These are phyloP conservation scores for Dissostichus mawsoni DNA, from an alignment of 2,113 vertebrate genomes.

Conservation along the genomic window DNA sequence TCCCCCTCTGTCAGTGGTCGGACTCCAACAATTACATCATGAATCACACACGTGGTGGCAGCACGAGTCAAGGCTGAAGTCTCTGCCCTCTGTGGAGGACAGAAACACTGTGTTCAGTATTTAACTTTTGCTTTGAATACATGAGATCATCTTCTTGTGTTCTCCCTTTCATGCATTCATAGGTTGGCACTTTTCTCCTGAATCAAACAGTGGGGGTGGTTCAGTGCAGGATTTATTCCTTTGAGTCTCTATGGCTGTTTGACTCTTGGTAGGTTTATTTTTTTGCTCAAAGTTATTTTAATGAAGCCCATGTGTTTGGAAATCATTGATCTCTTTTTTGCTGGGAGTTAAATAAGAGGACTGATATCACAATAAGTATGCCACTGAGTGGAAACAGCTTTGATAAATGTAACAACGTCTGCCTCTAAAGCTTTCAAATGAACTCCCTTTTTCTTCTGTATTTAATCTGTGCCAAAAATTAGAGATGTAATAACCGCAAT, in stretches of 20 bases:
- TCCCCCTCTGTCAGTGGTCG: slow-evolving; percentile 20
- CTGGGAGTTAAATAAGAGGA: too few relatives aligned
- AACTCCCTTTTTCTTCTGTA: background rate
- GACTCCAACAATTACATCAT: slow-evolving; percentile 50
- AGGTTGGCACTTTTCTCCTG: background rate
- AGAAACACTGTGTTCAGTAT: background rate
- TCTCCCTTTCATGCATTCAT: background rate
- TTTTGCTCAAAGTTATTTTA: background rate
- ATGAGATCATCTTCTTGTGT: background rate
- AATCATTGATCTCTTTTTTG: background rate
- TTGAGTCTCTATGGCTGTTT: background rate
- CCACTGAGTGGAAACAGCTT: background rate
- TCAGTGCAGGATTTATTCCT: background rate
- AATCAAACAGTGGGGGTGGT: slow-evolving; percentile 12
- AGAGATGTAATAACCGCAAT: background rate
- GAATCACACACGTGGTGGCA: slow-evolving; percentile 36
- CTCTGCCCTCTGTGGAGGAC: slow-evolving; percentile 4
- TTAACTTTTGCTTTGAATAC: background rate
- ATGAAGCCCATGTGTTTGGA: background rate
- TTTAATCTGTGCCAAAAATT: background rate
- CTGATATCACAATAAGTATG: background rate
- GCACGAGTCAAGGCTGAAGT: slow-evolving; percentile 13
- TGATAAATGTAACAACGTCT: background rate
- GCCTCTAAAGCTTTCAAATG: background rate
- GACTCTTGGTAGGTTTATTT: background rate